A percentile compares a stretch with the other conserved stretches of the same genome.
These are phyloP conservation scores for Leistus spinibarbis DNA, from an alignment of 2,888 invertebrate species.

Conservation along the genomic window DNA sequence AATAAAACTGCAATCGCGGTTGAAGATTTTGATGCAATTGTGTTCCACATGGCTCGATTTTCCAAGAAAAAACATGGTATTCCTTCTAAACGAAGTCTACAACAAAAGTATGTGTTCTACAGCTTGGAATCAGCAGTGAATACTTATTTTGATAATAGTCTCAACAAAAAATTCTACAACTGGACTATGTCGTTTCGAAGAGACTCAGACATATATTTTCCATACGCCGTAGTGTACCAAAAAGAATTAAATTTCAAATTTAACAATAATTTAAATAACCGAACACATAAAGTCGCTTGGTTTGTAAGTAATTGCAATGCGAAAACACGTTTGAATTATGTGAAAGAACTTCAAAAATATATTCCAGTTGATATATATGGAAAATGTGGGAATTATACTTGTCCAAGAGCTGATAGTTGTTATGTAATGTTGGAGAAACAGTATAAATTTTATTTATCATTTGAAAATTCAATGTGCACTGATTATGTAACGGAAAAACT, in stretches of 20 bases:
- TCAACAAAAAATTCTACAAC: slow-evolving; percentile 60
- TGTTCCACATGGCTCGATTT: slow-evolving; percentile 59
- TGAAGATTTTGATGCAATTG: slow-evolving; percentile 59
- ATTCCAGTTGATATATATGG: slow-evolving; percentile 69
- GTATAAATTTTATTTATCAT: slow-evolving; percentile 44
- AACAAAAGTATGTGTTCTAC: slow-evolving; percentile 61
- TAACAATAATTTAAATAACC: slow-evolving; percentile 48
- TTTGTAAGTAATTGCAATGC: slow-evolving; percentile 53
- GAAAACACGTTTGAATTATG: slow-evolving; percentile 57
- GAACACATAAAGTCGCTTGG: slow-evolving; percentile 63
- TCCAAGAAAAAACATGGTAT: slow-evolving; percentile 44
- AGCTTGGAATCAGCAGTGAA: slow-evolving; percentile 58
- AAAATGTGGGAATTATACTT: slow-evolving; percentile 61
- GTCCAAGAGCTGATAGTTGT: slow-evolving; percentile 50
- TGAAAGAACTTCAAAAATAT: slow-evolving; percentile 60
- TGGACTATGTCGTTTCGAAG: slow-evolving; percentile 64
- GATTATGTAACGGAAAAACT: slow-evolving; percentile 45
- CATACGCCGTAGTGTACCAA: slow-evolving; percentile 49
- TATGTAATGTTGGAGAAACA: slow-evolving; percentile 58
- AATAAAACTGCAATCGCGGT: slow-evolving; percentile 51
- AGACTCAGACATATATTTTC: slow-evolving; percentile 55
- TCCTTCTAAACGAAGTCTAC: slow-evolving; percentile 51
- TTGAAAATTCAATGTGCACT: slow-evolving; percentile 43
- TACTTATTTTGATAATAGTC: slow-evolving; percentile 39
- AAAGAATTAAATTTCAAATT: slow-evolving; percentile 41